A percentile compares a stretch with the other conserved stretches of the same genome.
Evolutionary conservation across 2,888 invertebrate species (phyloP).

Genomic region (Plebejus anna): DNA sequence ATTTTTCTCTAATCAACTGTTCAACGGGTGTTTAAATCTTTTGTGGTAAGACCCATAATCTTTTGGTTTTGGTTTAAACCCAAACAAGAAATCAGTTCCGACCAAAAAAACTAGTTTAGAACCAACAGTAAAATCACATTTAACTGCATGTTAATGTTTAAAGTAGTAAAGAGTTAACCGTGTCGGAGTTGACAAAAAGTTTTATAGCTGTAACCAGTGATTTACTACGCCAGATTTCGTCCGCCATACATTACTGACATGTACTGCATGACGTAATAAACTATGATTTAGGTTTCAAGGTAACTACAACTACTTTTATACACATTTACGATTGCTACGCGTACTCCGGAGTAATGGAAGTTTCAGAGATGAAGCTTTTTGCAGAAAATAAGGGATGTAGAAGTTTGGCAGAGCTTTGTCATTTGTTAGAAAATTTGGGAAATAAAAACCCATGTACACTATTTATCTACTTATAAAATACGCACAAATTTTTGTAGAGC

Average conservation of each 20-base stretch:
- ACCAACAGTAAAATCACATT: neutral
- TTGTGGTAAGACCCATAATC: no score
- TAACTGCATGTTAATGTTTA: constrained; percentile 17
- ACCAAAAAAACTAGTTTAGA: neutral
- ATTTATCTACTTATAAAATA: no score
- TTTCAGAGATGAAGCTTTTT: neutral
- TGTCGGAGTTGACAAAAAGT: constrained; percentile 60
- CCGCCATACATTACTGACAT: constrained; percentile 41
- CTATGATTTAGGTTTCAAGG: constrained; percentile 10
- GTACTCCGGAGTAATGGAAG: neutral
- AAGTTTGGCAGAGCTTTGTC: neutral
- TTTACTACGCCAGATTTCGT: constrained; percentile 65
- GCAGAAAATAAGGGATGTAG: neutral
- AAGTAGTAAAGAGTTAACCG: constrained; percentile 30
- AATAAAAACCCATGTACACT: no score
- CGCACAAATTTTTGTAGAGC: no score
- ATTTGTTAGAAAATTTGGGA: no score
- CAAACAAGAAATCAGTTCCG: neutral
- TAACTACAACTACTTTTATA: constrained; percentile 13
- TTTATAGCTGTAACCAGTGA: constrained; percentile 62
- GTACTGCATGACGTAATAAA: constrained; percentile 13
- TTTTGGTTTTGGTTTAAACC: neutral
- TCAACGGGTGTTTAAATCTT: no score
- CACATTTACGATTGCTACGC: neutral
- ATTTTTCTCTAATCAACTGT: no score